phyloP scores from a whole-genome alignment of 2,797 vertebrate species.

The Uromys caudimaculatus region DNA sequence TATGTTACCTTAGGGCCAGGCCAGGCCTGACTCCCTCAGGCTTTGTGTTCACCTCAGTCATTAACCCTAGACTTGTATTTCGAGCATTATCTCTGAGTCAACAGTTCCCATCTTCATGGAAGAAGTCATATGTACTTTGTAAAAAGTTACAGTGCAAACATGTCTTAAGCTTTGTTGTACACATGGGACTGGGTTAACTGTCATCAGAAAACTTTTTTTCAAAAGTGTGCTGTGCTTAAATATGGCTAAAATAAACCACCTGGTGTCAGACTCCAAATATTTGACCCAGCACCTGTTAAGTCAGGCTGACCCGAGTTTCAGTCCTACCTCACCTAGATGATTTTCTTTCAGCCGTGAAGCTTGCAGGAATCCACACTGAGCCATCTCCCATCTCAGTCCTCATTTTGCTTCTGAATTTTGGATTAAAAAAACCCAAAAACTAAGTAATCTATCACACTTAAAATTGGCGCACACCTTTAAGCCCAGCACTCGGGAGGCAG shows the following conservation, averaged over 20 bases:
- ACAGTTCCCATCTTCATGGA: too few species aligned
- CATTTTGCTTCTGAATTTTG: neutral
- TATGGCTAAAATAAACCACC: neutral
- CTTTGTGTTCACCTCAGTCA: too few species aligned
- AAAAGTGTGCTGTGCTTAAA: neutral
- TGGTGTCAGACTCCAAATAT: neutral
- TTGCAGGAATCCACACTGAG: neutral
- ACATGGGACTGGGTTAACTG: neutral
- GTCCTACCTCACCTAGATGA: neutral
- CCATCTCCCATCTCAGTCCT: neutral
- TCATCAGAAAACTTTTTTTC: neutral
- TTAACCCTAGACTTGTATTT: too few species aligned
- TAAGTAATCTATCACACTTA: too few species aligned
- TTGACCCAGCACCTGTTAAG: neutral
- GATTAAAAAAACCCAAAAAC: neutral
- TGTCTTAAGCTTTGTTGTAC: neutral
- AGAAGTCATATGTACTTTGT: too few species aligned
- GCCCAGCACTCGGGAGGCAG: too few species aligned
- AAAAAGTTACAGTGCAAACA: neutral
- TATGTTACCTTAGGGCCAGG: too few species aligned
- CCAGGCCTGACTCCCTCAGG: too few species aligned
- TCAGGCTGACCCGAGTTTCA: neutral
- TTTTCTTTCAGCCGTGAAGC: neutral
- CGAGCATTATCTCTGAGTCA: too few species aligned
- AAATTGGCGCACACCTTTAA: too few species aligned